phyloP scores from a whole-genome alignment of 1,140 invertebrate genomes.

The Melanaphis sacchari region DNA sequence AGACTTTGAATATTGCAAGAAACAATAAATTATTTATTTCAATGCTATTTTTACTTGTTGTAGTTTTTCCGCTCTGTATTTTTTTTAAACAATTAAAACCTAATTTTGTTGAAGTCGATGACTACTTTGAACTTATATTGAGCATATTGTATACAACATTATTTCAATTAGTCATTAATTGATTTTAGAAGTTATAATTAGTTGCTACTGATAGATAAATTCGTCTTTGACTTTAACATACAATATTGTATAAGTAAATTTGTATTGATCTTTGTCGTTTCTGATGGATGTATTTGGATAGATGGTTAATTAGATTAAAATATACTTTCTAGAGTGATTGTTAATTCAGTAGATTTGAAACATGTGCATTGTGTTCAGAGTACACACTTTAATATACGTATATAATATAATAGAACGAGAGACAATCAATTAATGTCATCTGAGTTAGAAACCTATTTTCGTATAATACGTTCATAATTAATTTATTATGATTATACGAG shows the following conservation, averaged over 20 bases:
- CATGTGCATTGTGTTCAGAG: not conserved
- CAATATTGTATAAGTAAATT: not conserved
- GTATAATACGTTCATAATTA: not conserved
- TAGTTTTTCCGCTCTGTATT: not conserved
- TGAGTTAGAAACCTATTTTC: not conserved
- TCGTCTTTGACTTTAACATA: not conserved
- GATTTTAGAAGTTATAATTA: not conserved
- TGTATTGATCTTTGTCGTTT: not conserved
- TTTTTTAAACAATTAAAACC: not conserved
- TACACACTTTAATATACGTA: not conserved
- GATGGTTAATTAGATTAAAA: not conserved
- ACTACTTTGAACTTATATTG: not conserved
- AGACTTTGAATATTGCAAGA: not conserved
- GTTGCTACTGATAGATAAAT: not conserved
- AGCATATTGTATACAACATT: not conserved
- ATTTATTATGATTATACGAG: not conserved
- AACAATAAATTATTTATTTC: not conserved
- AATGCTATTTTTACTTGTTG: not conserved
- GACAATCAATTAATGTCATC: not conserved
- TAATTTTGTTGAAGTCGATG: not conserved
- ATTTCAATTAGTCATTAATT: not conserved
- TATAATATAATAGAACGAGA: not conserved
- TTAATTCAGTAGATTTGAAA: not conserved
- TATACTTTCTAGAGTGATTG: not conserved
- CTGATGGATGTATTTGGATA: not conserved